Base-by-base conservation (phyloP, 92 coral and sea anemone species). In the Metridium senile region DNA sequence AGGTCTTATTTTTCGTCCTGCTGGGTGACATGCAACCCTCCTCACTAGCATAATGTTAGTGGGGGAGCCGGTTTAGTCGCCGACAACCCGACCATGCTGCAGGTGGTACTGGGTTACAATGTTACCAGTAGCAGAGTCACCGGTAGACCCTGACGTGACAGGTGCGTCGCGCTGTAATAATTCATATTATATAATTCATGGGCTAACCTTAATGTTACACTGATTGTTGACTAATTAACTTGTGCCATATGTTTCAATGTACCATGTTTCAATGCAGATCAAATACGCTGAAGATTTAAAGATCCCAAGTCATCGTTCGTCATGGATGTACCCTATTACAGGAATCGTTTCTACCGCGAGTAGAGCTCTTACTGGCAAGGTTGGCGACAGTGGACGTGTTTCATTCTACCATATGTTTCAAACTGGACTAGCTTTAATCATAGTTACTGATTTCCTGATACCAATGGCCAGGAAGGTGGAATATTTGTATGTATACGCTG, bases 301-400 rank as follows among this genome's bases (percentile, higher is more conserved):
- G 57, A 73, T 73, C 31, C 43, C 67, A 32, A 58, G 47, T 20
- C 23, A 45, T 10, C 18, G 26, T 1, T 57, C 78, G 34, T 73
- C 78, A 22, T 73, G 78, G 78, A 58, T 73, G 54, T 73, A 73
- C 67, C 56, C 31, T 32, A 33, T 62, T 26, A 57, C 30, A 11
- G 78, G 68, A 22, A 34, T 57, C 13, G 2, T 62, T 9, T 31
- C 67, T 20, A 35, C 58, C 19, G 16, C 57, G 16, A 13, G 53
- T 20, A 73, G 78, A 46, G 21, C 57, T 29, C 54, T 73, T 4
- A 57, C 78, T 3, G 78, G 78, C 0, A 57, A 26, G 34, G 6
- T 73, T 11, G 58, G 78, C 56, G 78, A 73, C 27, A 57, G 52
- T 56, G 68, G 67, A 25, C 65, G 78, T 28, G 28, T 57, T 28